Percentiles rank a stretch among this genome's conserved stretches.
phyloP scores from a whole-genome alignment of 2,113 vertebrate species.

The Excalfactoria chinensis region DNA sequence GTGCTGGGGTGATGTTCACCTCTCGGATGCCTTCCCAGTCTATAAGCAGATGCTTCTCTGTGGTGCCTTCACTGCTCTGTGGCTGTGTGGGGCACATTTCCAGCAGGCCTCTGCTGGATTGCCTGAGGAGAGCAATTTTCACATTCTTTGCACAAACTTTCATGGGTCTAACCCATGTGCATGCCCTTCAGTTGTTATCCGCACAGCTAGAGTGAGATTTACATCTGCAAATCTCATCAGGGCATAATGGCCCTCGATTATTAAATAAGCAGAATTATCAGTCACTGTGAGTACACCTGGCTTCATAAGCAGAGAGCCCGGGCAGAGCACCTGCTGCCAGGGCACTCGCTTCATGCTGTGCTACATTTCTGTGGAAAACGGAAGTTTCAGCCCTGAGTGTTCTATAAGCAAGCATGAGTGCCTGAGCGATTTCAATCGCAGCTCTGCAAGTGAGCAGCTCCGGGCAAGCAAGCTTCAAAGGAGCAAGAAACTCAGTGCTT shows the following conservation, averaged over 20 bases:
- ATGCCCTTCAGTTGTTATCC: neutral
- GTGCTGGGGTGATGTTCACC: rapidly evolving
- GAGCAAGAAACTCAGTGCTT: neutral
- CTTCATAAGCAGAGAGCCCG: neutral
- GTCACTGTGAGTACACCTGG: neutral
- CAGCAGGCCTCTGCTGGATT: neutral
- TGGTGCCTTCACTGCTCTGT: neutral
- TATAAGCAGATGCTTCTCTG: neutral
- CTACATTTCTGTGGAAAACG: neutral
- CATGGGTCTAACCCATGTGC: rapidly evolving
- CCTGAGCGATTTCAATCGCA: neutral
- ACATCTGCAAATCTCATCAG: neutral
- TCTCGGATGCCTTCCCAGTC: neutral
- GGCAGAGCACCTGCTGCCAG: neutral
- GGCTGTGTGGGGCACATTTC: neutral
- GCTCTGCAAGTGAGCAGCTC: neutral
- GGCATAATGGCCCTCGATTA: neutral
- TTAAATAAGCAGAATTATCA: neutral
- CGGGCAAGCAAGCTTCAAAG: neutral
- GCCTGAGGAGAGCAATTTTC: neutral
- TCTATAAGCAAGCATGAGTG: neutral
- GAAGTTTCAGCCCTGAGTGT: neutral
- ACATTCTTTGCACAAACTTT: neutral
- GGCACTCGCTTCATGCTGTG: neutral
- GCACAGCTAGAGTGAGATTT: neutral